Conservation (phyloP, 2,888 invertebrate genomes). For the Chouioia cunea region DNA sequence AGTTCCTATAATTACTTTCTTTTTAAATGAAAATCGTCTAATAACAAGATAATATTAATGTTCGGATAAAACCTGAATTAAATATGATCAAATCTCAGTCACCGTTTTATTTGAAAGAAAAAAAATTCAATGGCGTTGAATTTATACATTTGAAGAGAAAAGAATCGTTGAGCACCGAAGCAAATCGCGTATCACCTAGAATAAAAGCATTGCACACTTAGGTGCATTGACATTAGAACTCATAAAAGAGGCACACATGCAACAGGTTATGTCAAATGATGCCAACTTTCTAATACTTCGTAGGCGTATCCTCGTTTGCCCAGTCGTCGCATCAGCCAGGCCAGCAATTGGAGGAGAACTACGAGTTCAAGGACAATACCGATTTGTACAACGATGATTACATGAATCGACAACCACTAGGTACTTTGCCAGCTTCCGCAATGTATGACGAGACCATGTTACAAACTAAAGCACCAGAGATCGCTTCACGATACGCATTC, state of each 20-base stretch:
- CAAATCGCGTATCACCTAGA: too few species aligned
- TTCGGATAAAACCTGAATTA: too few species aligned
- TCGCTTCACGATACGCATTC: conserved; percentile 71
- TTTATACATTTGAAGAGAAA: too few species aligned
- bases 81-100: too few species aligned
- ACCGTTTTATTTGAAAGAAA: too few species aligned
- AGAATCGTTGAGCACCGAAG: too few species aligned
- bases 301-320: conserved; percentile 69
- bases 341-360: conserved; percentile 72
- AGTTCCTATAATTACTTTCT: too few species aligned
- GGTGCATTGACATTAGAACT: conserved; percentile 24
- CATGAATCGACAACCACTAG: conserved; percentile 68
- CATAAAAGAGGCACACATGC: background rate
- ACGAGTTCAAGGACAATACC: conserved; percentile 82
- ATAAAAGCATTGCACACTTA: background rate
- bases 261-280: conserved; percentile 38
- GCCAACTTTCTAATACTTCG: conserved; percentile 30
- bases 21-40: too few species aligned
- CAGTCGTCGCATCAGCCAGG: conserved; percentile 63
- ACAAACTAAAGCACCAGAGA: conserved; percentile 56
- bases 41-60: too few species aligned
- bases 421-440: conserved; percentile 67
- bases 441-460: conserved; percentile 66
- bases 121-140: too few species aligned
- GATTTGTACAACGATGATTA: conserved; percentile 70